Evolutionary conservation across 2,888 invertebrate genomes (phyloP), one percentile per base, ranked within the genome.

Genomic region (Drosophila parthenogenetica): DNA sequence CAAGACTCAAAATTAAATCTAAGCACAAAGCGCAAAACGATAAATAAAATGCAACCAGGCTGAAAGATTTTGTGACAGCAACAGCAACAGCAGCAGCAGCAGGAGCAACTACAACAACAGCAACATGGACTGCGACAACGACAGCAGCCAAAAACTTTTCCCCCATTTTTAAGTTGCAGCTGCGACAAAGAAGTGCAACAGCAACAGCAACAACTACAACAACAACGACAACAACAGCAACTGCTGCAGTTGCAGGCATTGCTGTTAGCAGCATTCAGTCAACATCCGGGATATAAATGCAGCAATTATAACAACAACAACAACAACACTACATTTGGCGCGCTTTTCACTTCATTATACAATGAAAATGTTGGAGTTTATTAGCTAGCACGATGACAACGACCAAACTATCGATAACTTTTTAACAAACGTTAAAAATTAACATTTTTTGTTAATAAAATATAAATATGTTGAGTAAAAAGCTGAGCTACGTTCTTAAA

Each of bases 1-100:
- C 49, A 49, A 50, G 45, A 61, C 49, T 57, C 57, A 72, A 69
- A 35, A 35, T 60, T 57, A 72, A 65, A 72, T 55, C 61, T 58
- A 66, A 70, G 58, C 61, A 67, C 65, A 60, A 60, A 19, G 53
- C n/a, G 39, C 39, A 60, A 53, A 61, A 46, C 65, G 55, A 77
- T 87, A 71, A 82, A 79, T 73, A 65, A 70, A 72, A 72, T 53
- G 73, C 73, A 77, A 77, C 61, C 49, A 69, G 65, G 39, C 57
- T 54, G 58, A 65, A 65, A 69, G 68, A 81, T 67, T 60, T 70
- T 54, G 80, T 71, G 80, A 71, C 80, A 54, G 72, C 58, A 55
- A 37, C 61, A 62, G 25, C 46, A 62, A n/a, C 40, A 57, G 17
- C 51, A 51, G 2, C 42, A 61, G 1, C 43, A 58, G 8, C 48